Base-by-base conservation (phyloP, 2,797 vertebrate species). In the Schizothorax lantsangensis region DNA sequence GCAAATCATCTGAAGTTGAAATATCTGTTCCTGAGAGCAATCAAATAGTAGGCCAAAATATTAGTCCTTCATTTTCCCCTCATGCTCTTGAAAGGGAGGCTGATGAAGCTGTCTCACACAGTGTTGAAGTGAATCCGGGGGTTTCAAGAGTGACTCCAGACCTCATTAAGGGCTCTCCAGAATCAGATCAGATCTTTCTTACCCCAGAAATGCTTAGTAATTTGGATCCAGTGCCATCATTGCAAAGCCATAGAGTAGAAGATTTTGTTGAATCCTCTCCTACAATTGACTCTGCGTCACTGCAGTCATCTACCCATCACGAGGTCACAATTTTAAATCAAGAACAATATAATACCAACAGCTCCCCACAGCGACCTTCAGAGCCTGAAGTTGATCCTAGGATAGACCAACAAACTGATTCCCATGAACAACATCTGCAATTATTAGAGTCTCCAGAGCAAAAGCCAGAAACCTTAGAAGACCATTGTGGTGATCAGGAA, bases 81-180 rank as follows among this genome's bases (percentile, higher is more conserved):
- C 17, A 75, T 69, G 26, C 52, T 73, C 6, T 59, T 75, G 40
- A n/a, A 45, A 47, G 59, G n/a, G 78, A 85, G 66, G 40, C 57
- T 62, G 26, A 33, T 68, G 57, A 72, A 26, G 59, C 4, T 43
- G 14, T 80, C 23, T 82, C 30, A 26, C 21, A 69, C 12, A 68
- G 8, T 54, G 33, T 17, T 86, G 81, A 91, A 87, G 71, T 75
- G 52, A 87, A 90, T 86, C 59, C 82, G 54, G 77, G 83, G 84
- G 49, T 84, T 17, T 64, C 75, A 14, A 71, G 90, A 89, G 21
- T 86, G 17, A 79, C 84, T 81, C 82, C 86, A 57, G 88, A 92
- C 89, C 33, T 79, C 6, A 90, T 88, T 81, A 86, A 84, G 87
- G 83, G 72, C 47, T 84, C 80, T 7, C 68, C 80, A 84, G 89